Base-by-base conservation (phyloP, 1,140 invertebrate species). In the Coenobita brevimanus region DNA sequence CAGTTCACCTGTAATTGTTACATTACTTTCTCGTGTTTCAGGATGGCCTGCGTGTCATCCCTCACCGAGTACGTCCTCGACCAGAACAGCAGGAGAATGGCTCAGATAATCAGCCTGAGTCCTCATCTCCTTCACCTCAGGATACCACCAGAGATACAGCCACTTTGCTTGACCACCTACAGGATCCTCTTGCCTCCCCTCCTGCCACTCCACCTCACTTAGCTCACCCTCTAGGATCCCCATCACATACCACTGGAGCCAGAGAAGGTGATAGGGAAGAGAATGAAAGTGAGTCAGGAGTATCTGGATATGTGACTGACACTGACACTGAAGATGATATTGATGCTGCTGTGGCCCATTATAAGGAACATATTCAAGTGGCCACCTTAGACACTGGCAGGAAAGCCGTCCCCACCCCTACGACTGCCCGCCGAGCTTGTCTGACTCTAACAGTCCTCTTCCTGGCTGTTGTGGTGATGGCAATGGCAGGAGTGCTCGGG, bases 11-110 rank as follows among this genome's bases (percentile, higher is more conserved):
- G n/a, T n/a, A n/a, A n/a, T n/a, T n/a, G n/a, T n/a, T n/a, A n/a
- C n/a, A n/a, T n/a, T n/a, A n/a, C n/a, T n/a, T n/a, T n/a, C n/a
- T n/a, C n/a, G n/a, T 41, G 30, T 21, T 54, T 30, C 64, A 87
- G 85, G 85, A 87, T 60, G 85, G 85, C 8, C 17, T 87, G 41
- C 84, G 85, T 1, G 85, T 87, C 3, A 27, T 87, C 4, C 85
- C 85, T 27, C 33, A 80, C 2, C 27, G 67, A 36, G 81, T 83
- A 1, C 67, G 62, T 3, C 64, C 67, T 21, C 3, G 30, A 17
- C 46, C 46, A 6, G 46, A 50, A 17, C 46, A 6, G 6, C 6
- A 8, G 6, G 17, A 50, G 6, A 50, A 50, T 50, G 21, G 27
- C 1, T 17, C 21, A 46, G 1, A n/a, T 6, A 82, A 38, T 38